phyloP scores from a whole-genome alignment of 2,113 vertebrate species.

The Thinocorus orbignyianus region DNA sequence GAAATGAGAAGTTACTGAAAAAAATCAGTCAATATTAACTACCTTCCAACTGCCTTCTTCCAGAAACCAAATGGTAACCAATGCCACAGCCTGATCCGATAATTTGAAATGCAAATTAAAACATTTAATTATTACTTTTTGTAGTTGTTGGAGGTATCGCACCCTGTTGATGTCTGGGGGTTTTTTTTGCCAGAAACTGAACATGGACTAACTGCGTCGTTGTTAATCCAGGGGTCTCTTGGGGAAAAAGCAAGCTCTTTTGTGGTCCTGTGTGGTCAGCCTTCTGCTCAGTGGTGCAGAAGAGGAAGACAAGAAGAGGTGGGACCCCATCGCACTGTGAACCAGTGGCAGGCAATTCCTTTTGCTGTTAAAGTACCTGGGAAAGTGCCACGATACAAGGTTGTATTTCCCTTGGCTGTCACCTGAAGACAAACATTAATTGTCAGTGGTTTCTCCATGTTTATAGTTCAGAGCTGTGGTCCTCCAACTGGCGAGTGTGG shows the following conservation, averaged over 20 bases:
- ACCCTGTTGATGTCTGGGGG: not conserved
- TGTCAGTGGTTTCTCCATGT: not conserved
- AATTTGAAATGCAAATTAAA: not conserved
- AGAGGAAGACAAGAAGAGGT: not conserved
- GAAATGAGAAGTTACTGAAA: conserved; percentile 32
- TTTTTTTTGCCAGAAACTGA: not conserved
- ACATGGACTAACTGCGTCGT: no score
- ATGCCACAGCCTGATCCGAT: not conserved
- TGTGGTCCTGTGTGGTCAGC: not conserved
- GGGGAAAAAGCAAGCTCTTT: not conserved
- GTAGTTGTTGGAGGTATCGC: not conserved
- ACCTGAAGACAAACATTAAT: not conserved
- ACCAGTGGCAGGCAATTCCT: not conserved
- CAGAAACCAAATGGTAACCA: not conserved
- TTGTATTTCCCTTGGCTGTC: not conserved
- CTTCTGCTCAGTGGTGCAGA: not conserved
- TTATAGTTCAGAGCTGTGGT: not conserved
- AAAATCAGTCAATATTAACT: not conserved
- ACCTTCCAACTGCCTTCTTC: not conserved
- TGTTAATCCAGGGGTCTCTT: not conserved
- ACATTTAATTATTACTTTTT: not conserved
- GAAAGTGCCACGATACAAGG: not conserved
- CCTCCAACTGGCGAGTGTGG: not conserved
- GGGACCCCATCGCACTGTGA: not conserved
- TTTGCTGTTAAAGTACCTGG: not conserved